Percentiles rank a stretch among this genome's conserved stretches.
Evolutionary conservation across 2,113 vertebrate genomes (phyloP).

Genomic region (Neopipo cinnamomea): DNA sequence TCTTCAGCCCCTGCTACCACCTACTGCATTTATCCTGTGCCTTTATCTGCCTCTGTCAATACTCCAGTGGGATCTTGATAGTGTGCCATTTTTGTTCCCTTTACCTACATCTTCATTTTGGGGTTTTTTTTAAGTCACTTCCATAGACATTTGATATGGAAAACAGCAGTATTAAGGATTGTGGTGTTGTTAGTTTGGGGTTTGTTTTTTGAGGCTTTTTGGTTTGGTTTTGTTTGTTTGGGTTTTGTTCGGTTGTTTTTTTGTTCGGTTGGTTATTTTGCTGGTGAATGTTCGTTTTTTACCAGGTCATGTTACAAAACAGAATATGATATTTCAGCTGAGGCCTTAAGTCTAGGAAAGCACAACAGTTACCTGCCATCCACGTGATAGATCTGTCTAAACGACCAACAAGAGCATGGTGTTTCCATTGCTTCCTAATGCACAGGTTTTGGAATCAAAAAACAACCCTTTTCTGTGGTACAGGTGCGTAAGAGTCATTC

Average conservation of each 20-base stretch:
- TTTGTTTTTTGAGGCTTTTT: neutral
- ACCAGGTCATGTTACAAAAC: neutral
- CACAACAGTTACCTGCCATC: neutral
- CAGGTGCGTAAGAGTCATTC: neutral
- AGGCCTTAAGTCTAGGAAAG: neutral
- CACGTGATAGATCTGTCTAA: neutral
- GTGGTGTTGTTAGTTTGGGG: neutral
- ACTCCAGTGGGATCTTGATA: neutral
- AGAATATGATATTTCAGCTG: neutral
- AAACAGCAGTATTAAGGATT: neutral
- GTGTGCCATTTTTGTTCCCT: neutral
- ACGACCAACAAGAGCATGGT: fast-evolving
- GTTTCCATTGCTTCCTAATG: neutral
- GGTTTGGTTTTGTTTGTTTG: neutral
- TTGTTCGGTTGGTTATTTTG: neutral
- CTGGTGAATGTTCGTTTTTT: neutral
- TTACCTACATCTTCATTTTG: neutral
- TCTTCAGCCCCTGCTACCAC: neutral
- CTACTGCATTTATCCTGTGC: neutral
- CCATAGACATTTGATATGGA: neutral
- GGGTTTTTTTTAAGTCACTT: neutral
- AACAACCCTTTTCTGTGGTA: neutral
- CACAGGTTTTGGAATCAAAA: neutral
- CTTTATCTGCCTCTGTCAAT: neutral
- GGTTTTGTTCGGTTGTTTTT: neutral